Evolutionary conservation across 2,888 invertebrate species (phyloP).

Genomic region (Diarsia rubi): DNA sequence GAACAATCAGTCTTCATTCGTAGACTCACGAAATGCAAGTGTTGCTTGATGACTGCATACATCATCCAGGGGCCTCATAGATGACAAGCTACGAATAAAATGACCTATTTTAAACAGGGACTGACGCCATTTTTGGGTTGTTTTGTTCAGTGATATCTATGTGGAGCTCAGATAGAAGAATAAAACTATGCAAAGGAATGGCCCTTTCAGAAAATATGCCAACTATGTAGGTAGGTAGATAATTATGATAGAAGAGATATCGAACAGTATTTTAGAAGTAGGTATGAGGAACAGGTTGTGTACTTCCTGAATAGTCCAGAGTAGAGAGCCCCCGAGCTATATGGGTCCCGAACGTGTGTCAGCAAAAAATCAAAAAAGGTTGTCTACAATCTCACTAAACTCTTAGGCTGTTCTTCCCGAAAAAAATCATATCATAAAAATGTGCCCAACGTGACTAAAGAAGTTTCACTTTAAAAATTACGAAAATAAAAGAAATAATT

Average conservation of each 20-base stretch:
- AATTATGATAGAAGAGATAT: background rate
- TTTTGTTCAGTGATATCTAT: background rate
- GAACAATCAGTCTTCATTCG: slow-evolving; percentile 35
- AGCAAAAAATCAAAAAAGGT: too few relatives aligned
- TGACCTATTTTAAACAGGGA: background rate
- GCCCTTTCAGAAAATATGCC: background rate
- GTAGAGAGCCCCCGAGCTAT: too few relatives aligned
- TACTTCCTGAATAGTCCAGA: background rate
- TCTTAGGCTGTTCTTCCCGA: too few relatives aligned
- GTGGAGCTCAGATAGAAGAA: background rate
- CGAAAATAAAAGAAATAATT: too few relatives aligned
- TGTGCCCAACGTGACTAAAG: too few relatives aligned
- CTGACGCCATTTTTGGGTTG: background rate
- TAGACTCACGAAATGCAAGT: slow-evolving; percentile 26
- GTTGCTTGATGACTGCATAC: slow-evolving; percentile 19
- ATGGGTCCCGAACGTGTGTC: too few relatives aligned
- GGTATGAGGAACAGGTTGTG: background rate
- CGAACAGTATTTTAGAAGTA: background rate
- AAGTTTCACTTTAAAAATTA: too few relatives aligned
- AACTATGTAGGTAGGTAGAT: too few relatives aligned
- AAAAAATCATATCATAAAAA: too few relatives aligned
- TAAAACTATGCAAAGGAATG: background rate
- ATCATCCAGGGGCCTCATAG: slow-evolving; percentile 3
- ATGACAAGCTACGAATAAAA: background rate
- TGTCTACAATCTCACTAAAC: too few relatives aligned